Evolutionary conservation across 2,797 vertebrate genomes (phyloP).

Genomic region (Spheniscus humboldti): DNA sequence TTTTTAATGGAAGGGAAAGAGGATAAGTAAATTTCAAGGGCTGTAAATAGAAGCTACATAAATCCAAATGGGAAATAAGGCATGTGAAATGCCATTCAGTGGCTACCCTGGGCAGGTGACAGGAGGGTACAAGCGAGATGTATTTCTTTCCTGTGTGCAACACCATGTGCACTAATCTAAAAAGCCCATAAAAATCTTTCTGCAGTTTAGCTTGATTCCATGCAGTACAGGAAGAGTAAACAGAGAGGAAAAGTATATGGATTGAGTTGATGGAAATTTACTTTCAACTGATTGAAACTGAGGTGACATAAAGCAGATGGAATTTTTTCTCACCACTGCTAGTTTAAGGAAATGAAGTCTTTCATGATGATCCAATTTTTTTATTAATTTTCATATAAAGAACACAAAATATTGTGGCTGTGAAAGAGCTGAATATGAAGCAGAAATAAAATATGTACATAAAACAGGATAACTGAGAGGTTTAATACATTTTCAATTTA

Average conservation of each 20-base stretch:
- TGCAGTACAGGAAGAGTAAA: conserved; percentile 36
- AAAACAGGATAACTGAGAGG: conserved; percentile 54
- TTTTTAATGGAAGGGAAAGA: background rate
- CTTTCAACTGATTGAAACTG: conserved; percentile 58
- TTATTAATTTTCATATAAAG: conserved; percentile 61
- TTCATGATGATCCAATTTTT: conserved; percentile 58
- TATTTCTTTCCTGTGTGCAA: background rate
- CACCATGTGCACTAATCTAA: background rate
- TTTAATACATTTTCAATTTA: conserved; percentile 53
- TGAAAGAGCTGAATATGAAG: conserved; percentile 45
- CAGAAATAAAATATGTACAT: conserved; percentile 55
- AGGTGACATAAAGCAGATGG: conserved; percentile 60
- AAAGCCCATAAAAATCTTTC: conserved; percentile 9
- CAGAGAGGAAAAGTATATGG: conserved; percentile 43
- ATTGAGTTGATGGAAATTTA: conserved; percentile 57
- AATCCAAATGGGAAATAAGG: background rate
- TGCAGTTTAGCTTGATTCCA: background rate
- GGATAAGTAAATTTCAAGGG: background rate
- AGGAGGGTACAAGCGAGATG: background rate
- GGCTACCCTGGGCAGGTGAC: background rate
- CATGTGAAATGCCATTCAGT: background rate
- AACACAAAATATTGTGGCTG: conserved; percentile 57
- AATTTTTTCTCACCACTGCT: conserved; percentile 47
- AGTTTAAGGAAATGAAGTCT: conserved; percentile 62
- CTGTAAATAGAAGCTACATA: background rate